These are phyloP conservation scores for Boulengerochromis microlepis DNA, from an alignment of 2,113 vertebrate species.

Conservation along the genomic window DNA sequence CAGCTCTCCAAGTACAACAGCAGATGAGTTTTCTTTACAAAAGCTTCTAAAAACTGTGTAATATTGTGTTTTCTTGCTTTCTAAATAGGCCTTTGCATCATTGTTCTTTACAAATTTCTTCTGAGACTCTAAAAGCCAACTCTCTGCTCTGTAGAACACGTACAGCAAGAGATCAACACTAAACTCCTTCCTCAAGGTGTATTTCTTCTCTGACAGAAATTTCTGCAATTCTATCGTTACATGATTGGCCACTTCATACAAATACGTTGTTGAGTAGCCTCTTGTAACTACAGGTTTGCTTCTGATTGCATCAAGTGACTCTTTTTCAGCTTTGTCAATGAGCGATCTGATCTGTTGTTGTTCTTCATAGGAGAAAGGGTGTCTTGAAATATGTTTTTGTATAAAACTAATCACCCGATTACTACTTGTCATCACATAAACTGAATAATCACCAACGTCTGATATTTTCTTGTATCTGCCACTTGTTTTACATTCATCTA, in stretches of 20 bases:
- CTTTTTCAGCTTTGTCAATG: rapidly evolving
- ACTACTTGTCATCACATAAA: rapidly evolving
- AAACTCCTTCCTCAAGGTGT: rapidly evolving
- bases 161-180: rapidly evolving
- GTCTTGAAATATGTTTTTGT: rapidly evolving
- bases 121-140: rapidly evolving
- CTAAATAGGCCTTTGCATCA: conserved; percentile 40
- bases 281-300: not conserved
- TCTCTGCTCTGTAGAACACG: rapidly evolving
- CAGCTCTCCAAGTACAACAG: conserved; percentile 55
- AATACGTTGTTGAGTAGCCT: not conserved
- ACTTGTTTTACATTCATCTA: rapidly evolving
- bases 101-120: rapidly evolving
- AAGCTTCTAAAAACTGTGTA: conserved; percentile 53
- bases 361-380: rapidly evolving
- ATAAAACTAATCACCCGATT: rapidly evolving
- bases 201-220: rapidly evolving
- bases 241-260: conserved; percentile 40
- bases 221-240: rapidly evolving
- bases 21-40: conserved; percentile 58
- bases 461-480: rapidly evolving
- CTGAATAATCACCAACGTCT: rapidly evolving
- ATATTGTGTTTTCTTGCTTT: conserved; percentile 60
- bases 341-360: not conserved
- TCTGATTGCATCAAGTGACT: rapidly evolving